phyloP scores from a whole-genome alignment of 2,797 vertebrate genomes.

The Pipistrellus pipistrellus region DNA sequence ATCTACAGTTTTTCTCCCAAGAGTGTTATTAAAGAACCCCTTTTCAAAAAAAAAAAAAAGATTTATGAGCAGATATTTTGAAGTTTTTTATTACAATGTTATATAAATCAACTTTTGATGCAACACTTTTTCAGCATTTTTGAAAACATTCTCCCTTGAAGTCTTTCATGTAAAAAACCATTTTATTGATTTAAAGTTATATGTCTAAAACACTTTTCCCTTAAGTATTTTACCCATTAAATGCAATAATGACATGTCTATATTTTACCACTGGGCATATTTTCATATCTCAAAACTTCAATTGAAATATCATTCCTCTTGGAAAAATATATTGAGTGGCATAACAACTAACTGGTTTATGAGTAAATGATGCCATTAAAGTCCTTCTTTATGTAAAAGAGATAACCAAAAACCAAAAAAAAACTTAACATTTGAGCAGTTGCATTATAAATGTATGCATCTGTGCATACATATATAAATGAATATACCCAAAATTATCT shows the following conservation, averaged over 20 bases:
- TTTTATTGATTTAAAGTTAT: conserved; percentile 76
- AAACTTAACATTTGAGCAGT: conserved; percentile 54
- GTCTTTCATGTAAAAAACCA: conserved; percentile 43
- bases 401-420: conserved; percentile 55
- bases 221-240: conserved; percentile 72
- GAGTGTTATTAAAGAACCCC: background rate
- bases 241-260: conserved; percentile 67
- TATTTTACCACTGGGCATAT: conserved; percentile 70
- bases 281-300: conserved; percentile 69
- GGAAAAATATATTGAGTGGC: background rate
- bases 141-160: conserved; percentile 50
- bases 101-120: conserved; percentile 17
- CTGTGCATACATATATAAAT: background rate
- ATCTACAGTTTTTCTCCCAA: background rate
- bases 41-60: conserved; percentile 21
- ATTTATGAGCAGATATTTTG: conserved; percentile 20
- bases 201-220: conserved; percentile 50
- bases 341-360: conserved; percentile 69
- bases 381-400: conserved; percentile 67
- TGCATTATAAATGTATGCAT: conserved; percentile 26
- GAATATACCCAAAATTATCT: background rate
- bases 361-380: conserved; percentile 71
- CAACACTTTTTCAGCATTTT: conserved; percentile 58
- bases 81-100: background rate
- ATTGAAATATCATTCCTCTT: conserved; percentile 56